Evolutionary conservation across 2,797 vertebrate genomes (phyloP).

Genomic region (Eurystomus glaucurus): DNA sequence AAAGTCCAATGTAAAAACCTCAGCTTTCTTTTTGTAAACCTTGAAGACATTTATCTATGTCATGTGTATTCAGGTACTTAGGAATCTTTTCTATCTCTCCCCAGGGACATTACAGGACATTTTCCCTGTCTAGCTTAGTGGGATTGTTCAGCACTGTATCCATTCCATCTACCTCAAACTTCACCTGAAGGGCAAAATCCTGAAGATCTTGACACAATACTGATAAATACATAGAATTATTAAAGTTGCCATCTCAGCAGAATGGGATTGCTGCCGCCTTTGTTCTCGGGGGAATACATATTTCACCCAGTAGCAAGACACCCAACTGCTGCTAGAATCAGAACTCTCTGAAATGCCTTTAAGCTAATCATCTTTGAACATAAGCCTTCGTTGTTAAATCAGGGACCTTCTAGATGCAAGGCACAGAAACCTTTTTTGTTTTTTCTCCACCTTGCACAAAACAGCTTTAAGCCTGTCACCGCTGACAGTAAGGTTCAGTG

Average conservation of each 20-base stretch:
- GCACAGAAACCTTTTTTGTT: slow-evolving; percentile 79
- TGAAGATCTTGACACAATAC: slow-evolving; percentile 84
- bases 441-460: slow-evolving; percentile 84
- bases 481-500: slow-evolving; percentile 91
- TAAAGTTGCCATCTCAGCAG: slow-evolving; percentile 86
- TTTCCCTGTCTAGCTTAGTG: slow-evolving; percentile 77
- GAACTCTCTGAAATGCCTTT: slow-evolving; percentile 84
- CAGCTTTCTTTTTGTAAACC: slow-evolving; percentile 37
- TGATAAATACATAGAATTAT: slow-evolving; percentile 87
- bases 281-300: slow-evolving; percentile 85
- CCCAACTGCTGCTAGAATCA: slow-evolving; percentile 81
- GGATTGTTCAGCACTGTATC: slow-evolving; percentile 77
- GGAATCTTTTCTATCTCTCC: slow-evolving; percentile 75
- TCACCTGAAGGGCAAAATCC: slow-evolving; percentile 84
- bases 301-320: slow-evolving; percentile 84
- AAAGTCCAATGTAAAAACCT: slow-evolving; percentile 30
- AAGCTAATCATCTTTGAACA: slow-evolving; percentile 86
- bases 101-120: slow-evolving; percentile 72
- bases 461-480: slow-evolving; percentile 90
- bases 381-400: slow-evolving; percentile 84
- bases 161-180: slow-evolving; percentile 78
- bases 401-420: slow-evolving; percentile 80
- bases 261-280: slow-evolving; percentile 78
- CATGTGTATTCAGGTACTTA: slow-evolving; percentile 65
- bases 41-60: slow-evolving; percentile 77